These are phyloP conservation scores for Thripadectes ignobilis DNA, from an alignment of 2,797 vertebrate species.

Conservation along the genomic window DNA sequence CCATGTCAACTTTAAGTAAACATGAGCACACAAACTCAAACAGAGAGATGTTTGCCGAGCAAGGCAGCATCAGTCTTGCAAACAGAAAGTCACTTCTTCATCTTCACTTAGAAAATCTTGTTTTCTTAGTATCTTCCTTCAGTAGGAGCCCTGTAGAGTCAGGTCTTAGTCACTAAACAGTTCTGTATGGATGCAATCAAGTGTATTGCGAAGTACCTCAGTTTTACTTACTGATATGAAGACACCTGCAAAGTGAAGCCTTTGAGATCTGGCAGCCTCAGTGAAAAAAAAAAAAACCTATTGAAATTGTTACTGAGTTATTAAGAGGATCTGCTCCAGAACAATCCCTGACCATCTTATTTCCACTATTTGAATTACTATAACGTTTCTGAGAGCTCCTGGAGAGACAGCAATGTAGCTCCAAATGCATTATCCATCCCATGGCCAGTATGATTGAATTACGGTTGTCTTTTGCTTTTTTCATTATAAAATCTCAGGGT, in stretches of 20 bases:
- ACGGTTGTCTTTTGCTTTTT: not conserved
- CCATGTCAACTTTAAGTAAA: conserved; percentile 33
- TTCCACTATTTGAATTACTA: not conserved
- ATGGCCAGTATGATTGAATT: not conserved
- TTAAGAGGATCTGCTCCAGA: not conserved
- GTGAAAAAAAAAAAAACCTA: not conserved
- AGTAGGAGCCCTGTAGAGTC: not conserved
- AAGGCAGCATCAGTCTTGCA: conserved; percentile 29
- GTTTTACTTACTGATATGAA: not conserved
- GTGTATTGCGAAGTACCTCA: not conserved
- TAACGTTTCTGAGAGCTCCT: not conserved
- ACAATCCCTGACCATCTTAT: not conserved
- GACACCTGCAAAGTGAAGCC: not conserved
- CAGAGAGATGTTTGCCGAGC: conserved; percentile 40
- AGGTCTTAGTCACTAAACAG: not conserved
- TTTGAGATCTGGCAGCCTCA: not conserved
- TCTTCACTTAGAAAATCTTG: not conserved
- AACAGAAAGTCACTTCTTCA: conserved; percentile 36
- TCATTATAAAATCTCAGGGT: not conserved
- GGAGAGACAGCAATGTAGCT: not conserved
- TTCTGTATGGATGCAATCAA: conserved; percentile 8
- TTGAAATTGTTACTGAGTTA: not conserved
- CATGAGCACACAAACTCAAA: not conserved
- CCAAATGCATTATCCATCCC: not conserved
- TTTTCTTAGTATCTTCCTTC: not conserved